Evolutionary conservation across 2,113 vertebrate species (phyloP).

Genomic region (Lutjanus erythropterus): DNA sequence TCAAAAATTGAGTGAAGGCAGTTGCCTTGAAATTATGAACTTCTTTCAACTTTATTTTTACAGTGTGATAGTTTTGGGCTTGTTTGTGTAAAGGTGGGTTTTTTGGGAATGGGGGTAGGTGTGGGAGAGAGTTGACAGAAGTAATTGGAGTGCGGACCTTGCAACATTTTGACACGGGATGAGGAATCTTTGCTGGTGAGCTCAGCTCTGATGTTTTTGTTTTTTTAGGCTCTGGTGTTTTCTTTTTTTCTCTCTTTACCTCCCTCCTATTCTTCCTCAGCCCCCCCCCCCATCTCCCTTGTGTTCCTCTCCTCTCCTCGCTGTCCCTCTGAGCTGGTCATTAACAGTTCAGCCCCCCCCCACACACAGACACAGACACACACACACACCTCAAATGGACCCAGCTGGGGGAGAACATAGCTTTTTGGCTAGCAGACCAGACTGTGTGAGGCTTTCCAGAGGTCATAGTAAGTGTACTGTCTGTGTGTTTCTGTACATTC

Average conservation of each 20-base stretch:
- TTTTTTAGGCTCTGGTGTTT: conserved; percentile 64
- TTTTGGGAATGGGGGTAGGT: background rate
- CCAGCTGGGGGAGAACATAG: conserved; percentile 65
- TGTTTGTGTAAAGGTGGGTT: conserved; percentile 15
- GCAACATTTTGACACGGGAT: conserved; percentile 74
- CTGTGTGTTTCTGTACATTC: conserved; percentile 22
- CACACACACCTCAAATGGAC: conserved; percentile 38
- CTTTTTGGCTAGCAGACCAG: conserved; percentile 45
- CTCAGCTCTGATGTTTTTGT: conserved; percentile 70
- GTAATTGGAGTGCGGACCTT: conserved; percentile 71
- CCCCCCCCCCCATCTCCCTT: background rate
- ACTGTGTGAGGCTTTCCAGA: conserved; percentile 45
- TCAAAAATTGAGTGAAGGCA: too few relatives aligned
- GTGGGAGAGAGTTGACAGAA: conserved; percentile 57
- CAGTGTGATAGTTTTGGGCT: background rate
- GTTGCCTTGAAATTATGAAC: too few relatives aligned
- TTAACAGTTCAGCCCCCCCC: conserved; percentile 50
- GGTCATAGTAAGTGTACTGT: conserved; percentile 47
- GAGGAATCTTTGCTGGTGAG: conserved; percentile 80
- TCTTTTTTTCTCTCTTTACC: conserved; percentile 28
- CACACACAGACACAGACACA: too few relatives aligned
- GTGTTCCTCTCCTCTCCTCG: conserved; percentile 32
- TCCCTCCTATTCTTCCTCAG: background rate
- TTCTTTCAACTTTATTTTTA: too few relatives aligned
- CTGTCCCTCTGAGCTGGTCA: conserved; percentile 64